Conservation (phyloP, 2,797 vertebrate species). For the Sphenopsis melanotis region DNA sequence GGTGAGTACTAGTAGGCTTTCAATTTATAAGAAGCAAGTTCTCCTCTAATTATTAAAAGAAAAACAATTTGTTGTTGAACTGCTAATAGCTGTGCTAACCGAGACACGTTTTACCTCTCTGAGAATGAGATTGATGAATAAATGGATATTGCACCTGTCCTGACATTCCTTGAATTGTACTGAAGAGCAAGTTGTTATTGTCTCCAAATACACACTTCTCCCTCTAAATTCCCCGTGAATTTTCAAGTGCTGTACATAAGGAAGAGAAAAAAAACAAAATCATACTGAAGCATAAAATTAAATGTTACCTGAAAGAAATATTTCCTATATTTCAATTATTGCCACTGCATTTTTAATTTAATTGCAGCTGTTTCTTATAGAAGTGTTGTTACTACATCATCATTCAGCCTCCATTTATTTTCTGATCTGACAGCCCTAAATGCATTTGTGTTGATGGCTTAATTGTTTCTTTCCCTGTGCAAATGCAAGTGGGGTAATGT, state of each 20-base stretch:
- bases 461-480: not conserved
- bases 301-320: not conserved
- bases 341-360: not conserved
- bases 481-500: not conserved
- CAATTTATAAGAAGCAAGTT: not conserved
- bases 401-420: not conserved
- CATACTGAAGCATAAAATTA: not conserved
- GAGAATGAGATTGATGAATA: not conserved
- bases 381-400: not conserved
- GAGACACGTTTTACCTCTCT: not conserved
- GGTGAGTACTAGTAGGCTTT: not conserved
- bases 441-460: not conserved
- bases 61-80: not conserved
- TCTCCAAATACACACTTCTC: not conserved
- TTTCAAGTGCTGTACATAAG: not conserved
- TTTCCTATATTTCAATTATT: constrained; percentile 3
- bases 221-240: not conserved
- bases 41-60: not conserved
- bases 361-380: not conserved
- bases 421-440: not conserved
- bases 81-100: not conserved
- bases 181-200: not conserved
- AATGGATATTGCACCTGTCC: not conserved
- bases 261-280: not conserved
- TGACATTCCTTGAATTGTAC: not conserved